Evolutionary conservation across 2,113 vertebrate species (phyloP).

Genomic region (Entomyzon cyanotis): DNA sequence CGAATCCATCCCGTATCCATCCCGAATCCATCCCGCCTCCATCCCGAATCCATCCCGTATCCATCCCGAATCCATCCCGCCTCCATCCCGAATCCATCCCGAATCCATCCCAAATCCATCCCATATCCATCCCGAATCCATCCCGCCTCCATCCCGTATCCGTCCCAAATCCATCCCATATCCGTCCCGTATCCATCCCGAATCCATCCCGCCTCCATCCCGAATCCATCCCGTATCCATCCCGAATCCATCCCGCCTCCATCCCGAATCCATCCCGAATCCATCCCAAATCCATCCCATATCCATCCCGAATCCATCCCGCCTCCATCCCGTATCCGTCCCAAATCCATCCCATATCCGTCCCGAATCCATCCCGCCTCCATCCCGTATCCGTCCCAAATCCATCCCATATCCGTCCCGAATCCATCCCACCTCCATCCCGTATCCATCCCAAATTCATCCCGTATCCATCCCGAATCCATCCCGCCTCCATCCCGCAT

Average conservation of each 20-base stretch:
- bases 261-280: too few relatives aligned
- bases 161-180: fast-evolving
- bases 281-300: too few relatives aligned
- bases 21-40: neutral
- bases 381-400: neutral
- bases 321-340: fast-evolving
- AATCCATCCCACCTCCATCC: too few relatives aligned
- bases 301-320: neutral
- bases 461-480: neutral
- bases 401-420: neutral
- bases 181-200: neutral
- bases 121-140: neutral
- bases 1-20: neutral
- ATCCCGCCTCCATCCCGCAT: fast-evolving
- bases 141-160: too few relatives aligned
- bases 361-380: too few relatives aligned
- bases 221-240: neutral
- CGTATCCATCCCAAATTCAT: too few relatives aligned
- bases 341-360: neutral
- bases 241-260: neutral
- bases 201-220: too few relatives aligned
- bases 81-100: too few relatives aligned
- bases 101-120: too few relatives aligned
- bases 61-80: neutral
- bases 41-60: too few relatives aligned